These are phyloP conservation scores for Darevskia nairensis DNA, from an alignment of 2,797 vertebrate species.

Conservation along the genomic window DNA sequence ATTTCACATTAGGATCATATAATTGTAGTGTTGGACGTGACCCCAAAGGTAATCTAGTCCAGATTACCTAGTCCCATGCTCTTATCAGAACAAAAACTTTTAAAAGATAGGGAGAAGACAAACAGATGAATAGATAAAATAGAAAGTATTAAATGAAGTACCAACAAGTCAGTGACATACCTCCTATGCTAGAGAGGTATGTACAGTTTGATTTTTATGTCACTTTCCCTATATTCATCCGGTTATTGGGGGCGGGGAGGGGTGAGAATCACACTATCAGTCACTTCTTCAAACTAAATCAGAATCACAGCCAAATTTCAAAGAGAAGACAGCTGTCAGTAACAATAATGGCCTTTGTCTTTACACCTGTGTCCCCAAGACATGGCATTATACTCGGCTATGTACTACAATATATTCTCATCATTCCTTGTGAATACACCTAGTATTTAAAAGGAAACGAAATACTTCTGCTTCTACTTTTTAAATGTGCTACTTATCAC, in stretches of 20 bases:
- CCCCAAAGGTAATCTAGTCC: too few relatives aligned
- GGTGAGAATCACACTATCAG: not conserved
- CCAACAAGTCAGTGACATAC: not conserved
- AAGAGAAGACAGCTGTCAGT: not conserved
- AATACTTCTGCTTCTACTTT: not conserved
- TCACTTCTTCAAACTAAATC: conserved; percentile 22
- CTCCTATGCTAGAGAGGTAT: not conserved
- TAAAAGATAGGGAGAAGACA: not conserved
- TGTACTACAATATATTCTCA: not conserved
- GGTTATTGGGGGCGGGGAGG: not conserved
- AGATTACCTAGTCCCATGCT: not conserved
- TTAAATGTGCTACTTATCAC: too few relatives aligned
- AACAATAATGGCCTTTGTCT: conserved; percentile 12
- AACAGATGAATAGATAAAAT: not conserved
- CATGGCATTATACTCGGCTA: not conserved
- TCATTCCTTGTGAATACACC: not conserved
- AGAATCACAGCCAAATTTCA: conserved; percentile 24
- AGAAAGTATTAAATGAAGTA: not conserved
- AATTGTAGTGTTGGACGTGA: too few relatives aligned
- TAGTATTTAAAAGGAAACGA: not conserved
- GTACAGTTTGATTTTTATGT: not conserved
- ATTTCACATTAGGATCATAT: not conserved
- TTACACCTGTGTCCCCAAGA: conserved; percentile 40
- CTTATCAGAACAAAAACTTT: not conserved
- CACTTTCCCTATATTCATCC: not conserved